Base-by-base conservation (phyloP, 2,888 invertebrate genomes). In the Lithophane leautieri region DNA sequence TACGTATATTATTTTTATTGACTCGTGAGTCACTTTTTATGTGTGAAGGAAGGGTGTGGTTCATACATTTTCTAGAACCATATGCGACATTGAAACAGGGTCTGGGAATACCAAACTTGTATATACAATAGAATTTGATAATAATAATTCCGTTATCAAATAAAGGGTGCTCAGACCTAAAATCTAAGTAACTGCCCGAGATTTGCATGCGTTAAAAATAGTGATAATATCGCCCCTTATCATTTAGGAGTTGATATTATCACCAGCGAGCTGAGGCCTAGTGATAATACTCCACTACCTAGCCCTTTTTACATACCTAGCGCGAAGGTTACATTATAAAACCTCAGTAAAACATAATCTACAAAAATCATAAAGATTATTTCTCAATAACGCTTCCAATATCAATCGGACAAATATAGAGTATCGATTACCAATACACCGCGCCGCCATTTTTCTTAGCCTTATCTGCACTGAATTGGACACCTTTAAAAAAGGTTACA, bases 401-500 rank as follows among this genome's bases (percentile, higher is more conserved):
- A 65, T 61, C 42, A 61, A 69, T 65, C 12, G 56, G 28, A n/a
- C 28, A 60, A 65, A 81, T 42, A 12, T n/a, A 1, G 52, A 62
- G 11, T 67, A 72, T 79, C 67, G 74, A 76, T 70, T 65, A 66
- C 28, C 74, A 65, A 74, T 62, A 19, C 19, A 52, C 80, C 75
- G 82, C 86, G 60, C 82, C 76, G 86, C 86, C 86, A 87, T 86
- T 78, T 87, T 79, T 78, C 4, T 40, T 63, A 14, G 3, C n/a
- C 68, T 87, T 85, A 86, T 87, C 86, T 72, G 2, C 40, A n/a
- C 25, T 40, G 44, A 73, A 52, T 70, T 66, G 67, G 28, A 66
- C 75, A n/a, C 9, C 14, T 76, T 52, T 11, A 54, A 52, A 73
- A 54, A 42, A 0, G 0, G 12, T 83, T 75, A 75, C 4, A 60